A percentile compares a stretch with the other conserved stretches of the same genome.
These are phyloP conservation scores for Amphimallon solstitiale DNA, from an alignment of 2,888 invertebrate genomes.

Conservation along the genomic window DNA sequence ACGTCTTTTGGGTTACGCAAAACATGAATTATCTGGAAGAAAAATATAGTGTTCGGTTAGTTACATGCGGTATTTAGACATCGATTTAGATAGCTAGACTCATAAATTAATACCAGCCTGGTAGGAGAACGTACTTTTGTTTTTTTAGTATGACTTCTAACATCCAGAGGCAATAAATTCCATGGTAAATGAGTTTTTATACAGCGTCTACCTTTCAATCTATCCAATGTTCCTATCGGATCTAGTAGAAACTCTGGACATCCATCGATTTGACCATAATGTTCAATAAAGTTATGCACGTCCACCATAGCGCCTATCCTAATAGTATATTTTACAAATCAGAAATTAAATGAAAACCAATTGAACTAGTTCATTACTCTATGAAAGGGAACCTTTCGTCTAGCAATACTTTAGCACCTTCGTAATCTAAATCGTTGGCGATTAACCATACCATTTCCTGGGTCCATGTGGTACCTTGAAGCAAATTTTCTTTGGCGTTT, in stretches of 20 bases:
- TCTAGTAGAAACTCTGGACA: slow-evolving; percentile 14
- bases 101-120: too few relatives aligned
- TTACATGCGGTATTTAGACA: too few relatives aligned
- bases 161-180: slow-evolving; percentile 42
- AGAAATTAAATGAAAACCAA: too few relatives aligned
- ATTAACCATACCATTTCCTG: slow-evolving; percentile 77
- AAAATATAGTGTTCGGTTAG: too few relatives aligned
- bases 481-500: too few relatives aligned
- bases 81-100: too few relatives aligned
- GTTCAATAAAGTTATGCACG: too few relatives aligned
- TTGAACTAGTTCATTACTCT: too few relatives aligned
- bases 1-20: slow-evolving; percentile 45
- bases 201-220: slow-evolving; percentile 25
- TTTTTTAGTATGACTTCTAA: slow-evolving; percentile 55
- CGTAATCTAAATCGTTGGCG: slow-evolving; percentile 68
- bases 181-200: slow-evolving; percentile 47
- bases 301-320: too few relatives aligned
- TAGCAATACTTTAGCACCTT: slow-evolving; percentile 65
- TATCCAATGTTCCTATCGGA: slow-evolving; percentile 7
- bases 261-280: too few relatives aligned
- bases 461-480: slow-evolving; percentile 80
- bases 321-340: too few relatives aligned
- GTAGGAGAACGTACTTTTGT: slow-evolving; percentile 41
- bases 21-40: slow-evolving; percentile 46
- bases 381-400: slow-evolving; percentile 76